Conservation (phyloP, 2,888 invertebrate species). For the Euplagia quadripunctaria region DNA sequence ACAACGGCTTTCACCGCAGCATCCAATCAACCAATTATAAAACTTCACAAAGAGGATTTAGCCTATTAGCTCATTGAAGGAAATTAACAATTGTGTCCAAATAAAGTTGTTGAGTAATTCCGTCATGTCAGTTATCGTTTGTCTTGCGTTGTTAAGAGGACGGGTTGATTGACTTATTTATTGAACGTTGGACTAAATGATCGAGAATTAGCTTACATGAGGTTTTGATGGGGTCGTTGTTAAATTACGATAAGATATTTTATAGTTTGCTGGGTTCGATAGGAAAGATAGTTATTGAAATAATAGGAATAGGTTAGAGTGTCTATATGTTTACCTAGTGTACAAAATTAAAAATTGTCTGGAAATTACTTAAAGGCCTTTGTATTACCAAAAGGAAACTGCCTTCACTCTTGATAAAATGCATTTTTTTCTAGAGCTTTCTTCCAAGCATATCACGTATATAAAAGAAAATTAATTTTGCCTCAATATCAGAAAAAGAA, state of each 20-base stretch:
- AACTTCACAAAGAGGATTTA: slow-evolving; percentile 80
- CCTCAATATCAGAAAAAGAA: slow-evolving; percentile 26
- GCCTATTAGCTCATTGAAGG: slow-evolving; percentile 85
- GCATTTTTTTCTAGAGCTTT: not conserved
- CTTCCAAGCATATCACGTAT: not conserved
- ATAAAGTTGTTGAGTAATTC: slow-evolving; percentile 84
- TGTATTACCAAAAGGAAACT: too few relatives aligned
- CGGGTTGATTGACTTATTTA: slow-evolving; percentile 73
- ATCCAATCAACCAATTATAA: slow-evolving; percentile 83
- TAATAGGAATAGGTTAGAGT: not conserved
- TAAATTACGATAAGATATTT: slow-evolving; percentile 26
- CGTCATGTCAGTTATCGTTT: slow-evolving; percentile 84
- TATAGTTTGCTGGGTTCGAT: slow-evolving; percentile 9
- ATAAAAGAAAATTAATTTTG: slow-evolving; percentile 26
- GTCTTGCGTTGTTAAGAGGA: slow-evolving; percentile 62
- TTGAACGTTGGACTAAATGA: slow-evolving; percentile 58
- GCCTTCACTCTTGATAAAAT: not conserved
- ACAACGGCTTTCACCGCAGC: slow-evolving; percentile 51
- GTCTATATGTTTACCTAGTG: not conserved
- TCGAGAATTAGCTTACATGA: slow-evolving; percentile 52
- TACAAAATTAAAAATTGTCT: too few relatives aligned
- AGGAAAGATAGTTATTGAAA: not conserved
- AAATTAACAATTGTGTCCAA: slow-evolving; percentile 87
- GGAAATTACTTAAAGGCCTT: too few relatives aligned
- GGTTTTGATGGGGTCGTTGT: slow-evolving; percentile 40